Percentiles rank a stretch among this genome's conserved stretches.
phyloP scores from a whole-genome alignment of 2,797 vertebrate species.

The Gymnoscopelus microlampas region DNA sequence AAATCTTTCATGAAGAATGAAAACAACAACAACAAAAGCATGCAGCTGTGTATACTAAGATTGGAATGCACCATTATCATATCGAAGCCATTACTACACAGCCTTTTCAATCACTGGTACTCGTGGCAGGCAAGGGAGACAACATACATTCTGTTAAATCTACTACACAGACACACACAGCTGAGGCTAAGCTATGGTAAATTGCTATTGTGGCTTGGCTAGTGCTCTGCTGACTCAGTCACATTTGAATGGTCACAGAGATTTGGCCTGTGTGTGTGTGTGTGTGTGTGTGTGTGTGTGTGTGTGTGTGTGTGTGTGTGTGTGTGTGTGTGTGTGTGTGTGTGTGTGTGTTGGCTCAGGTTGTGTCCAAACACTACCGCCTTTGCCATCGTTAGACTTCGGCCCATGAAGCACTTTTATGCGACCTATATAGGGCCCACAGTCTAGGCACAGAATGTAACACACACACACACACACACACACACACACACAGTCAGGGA shows the following conservation, averaged over 20 bases:
- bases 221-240: constrained; percentile 70
- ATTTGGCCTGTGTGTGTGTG: constrained; percentile 49
- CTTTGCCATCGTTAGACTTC: constrained; percentile 53
- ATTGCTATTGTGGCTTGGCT: constrained; percentile 67
- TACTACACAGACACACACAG: constrained; percentile 24
- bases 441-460: constrained; percentile 15
- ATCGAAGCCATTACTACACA: constrained; percentile 34
- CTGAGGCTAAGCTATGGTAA: constrained; percentile 62
- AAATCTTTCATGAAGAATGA: constrained; percentile 13
- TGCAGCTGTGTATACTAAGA: constrained; percentile 11
- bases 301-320: constrained; percentile 22
- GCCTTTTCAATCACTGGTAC: constrained; percentile 33
- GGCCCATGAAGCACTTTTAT: constrained; percentile 39
- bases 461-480: constrained; percentile 11
- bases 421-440: constrained; percentile 20
- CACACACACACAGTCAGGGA: constrained; percentile 34
- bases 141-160: constrained; percentile 30
- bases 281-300: constrained; percentile 32
- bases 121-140: constrained; percentile 16
- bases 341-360: constrained; percentile 47
- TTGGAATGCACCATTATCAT: constrained; percentile 36
- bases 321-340: neutral
- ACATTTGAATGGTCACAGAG: constrained; percentile 73
- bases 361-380: constrained; percentile 55
- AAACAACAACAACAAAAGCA: neutral